Percentiles rank a stretch among this genome's conserved stretches.
These are phyloP conservation scores for Passerina amoena DNA, from an alignment of 2,113 vertebrate genomes.

Conservation along the genomic window DNA sequence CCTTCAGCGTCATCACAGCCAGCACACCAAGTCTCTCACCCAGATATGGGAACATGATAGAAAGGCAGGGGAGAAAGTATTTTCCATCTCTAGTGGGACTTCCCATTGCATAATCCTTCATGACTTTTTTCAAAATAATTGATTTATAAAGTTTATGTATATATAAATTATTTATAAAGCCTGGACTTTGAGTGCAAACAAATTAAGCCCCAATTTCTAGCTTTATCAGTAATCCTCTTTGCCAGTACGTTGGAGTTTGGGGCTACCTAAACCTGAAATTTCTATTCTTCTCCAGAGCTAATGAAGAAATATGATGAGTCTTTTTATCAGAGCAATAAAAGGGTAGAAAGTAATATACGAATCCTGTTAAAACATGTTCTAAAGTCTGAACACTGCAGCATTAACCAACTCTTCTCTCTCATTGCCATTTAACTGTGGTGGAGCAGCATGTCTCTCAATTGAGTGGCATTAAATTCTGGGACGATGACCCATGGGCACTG, in stretches of 20 bases:
- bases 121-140: neutral
- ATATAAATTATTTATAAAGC: neutral
- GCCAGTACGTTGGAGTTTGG: neutral
- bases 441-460: neutral
- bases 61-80: neutral
- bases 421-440: neutral
- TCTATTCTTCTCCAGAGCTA: neutral
- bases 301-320: neutral
- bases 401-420: slow-evolving; percentile 18
- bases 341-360: neutral
- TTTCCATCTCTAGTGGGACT: neutral
- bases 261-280: neutral
- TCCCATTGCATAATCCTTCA: neutral
- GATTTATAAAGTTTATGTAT: neutral
- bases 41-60: neutral
- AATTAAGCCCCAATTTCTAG: neutral
- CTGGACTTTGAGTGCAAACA: neutral
- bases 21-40: neutral
- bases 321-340: neutral
- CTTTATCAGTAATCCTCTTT: neutral
- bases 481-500: neutral
- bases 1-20: neutral
- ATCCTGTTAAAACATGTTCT: slow-evolving; percentile 9
- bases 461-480: slow-evolving; percentile 7
- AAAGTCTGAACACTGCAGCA: neutral